Conservation (phyloP, 2,797 vertebrate species). For the Novumbra hubbsi region DNA sequence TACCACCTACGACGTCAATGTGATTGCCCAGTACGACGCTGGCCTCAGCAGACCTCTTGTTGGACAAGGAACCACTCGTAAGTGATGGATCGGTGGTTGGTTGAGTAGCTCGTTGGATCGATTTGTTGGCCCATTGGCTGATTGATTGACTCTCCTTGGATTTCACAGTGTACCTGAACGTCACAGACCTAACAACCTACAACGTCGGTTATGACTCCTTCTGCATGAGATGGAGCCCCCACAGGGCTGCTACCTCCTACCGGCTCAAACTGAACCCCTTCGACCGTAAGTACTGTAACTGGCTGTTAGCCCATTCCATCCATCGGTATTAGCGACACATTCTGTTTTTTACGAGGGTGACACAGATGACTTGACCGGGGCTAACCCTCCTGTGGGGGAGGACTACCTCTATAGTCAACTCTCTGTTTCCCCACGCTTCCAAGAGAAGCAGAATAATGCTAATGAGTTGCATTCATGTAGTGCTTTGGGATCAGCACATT, state of each 20-base stretch:
- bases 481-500: neutral
- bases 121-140: neutral
- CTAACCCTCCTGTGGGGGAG: neutral
- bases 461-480: too few species aligned
- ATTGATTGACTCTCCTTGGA: slow-evolving; percentile 19
- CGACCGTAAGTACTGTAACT: slow-evolving; percentile 72
- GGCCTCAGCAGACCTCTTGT: slow-evolving; percentile 85
- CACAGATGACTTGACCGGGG: too few species aligned
- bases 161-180: slow-evolving; percentile 90
- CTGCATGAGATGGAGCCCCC: slow-evolving; percentile 90
- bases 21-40: slow-evolving; percentile 90
- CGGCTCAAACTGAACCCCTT: slow-evolving; percentile 89
- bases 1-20: slow-evolving; percentile 90
- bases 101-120: too few species aligned
- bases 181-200: slow-evolving; percentile 88
- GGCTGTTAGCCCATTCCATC: neutral
- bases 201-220: slow-evolving; percentile 87
- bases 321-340: too few species aligned
- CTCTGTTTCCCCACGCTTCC: neutral
- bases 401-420: neutral
- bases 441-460: too few species aligned
- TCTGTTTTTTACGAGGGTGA: too few species aligned
- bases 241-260: slow-evolving; percentile 95
- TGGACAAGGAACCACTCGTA: slow-evolving; percentile 93
- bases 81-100: slow-evolving; percentile 43